Evolutionary conservation across 2,113 vertebrate species (phyloP), one percentile per base, ranked within the genome.

Genomic region (Ctenodactylus gundi): DNA sequence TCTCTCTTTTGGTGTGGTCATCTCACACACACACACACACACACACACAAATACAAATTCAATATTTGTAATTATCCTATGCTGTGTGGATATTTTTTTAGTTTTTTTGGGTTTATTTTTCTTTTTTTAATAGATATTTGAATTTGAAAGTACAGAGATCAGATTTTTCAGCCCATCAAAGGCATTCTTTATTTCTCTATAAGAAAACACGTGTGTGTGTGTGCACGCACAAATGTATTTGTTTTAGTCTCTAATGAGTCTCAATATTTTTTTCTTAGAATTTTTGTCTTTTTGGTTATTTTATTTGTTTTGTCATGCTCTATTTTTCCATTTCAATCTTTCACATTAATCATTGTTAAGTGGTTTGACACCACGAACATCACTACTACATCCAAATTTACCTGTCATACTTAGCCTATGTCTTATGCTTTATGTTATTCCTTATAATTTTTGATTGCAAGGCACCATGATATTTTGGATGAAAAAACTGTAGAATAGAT

Each of bases 401-500:
- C 8, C 64, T 64, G 13, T n/a, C 21, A 87, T 72, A 15, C 55
- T 88, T 49, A 23, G 23, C 41, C 0, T n/a, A 9, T 62, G 36
- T 53, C 12, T 68, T 46, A 39, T 67, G 25, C 18, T 7, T 25
- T 41, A 73, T 62, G 25, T 9, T 62, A 65, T 25, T 4, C 17
- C 46, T 77, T 70, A 46, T 25, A 11, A n/a, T 80, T 51, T 73
- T 57, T 57, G 17, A 6, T 73, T 21, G 25, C 51, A 82, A 84
- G 27, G 4, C 18, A 1, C 34, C 2, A 0, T 64, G 31, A 44
- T 57, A 13, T 21, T 6, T 1, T 53, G 12, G 36, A 1, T 31
- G 64, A 64, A 72, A 2, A 12, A 82, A 25, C 11, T 68, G 20
- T 9, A 20, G 25, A n/a, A 51, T 77, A 64, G 57, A 58, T 39